Conservation (phyloP, 1,140 invertebrate species). For the Melanaphis sacchari region DNA sequence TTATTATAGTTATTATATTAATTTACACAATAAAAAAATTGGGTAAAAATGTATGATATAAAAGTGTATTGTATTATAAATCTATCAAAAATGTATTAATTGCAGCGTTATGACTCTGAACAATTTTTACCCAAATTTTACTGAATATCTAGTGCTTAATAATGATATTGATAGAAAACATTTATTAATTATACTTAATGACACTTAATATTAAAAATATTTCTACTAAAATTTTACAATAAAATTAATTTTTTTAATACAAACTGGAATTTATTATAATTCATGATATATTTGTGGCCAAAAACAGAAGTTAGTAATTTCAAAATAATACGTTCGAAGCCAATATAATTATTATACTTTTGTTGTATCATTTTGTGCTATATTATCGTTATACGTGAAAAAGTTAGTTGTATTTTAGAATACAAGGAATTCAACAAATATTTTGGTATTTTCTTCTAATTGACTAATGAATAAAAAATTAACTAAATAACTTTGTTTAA, state of each 20-base stretch:
- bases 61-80: not conserved
- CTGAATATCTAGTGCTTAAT: not conserved
- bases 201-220: not conserved
- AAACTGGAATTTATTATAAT: not conserved
- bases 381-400: not conserved
- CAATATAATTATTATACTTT: not conserved
- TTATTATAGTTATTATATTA: too few relatives aligned
- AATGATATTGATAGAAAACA: not conserved
- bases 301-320: not conserved
- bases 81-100: not conserved
- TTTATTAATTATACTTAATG: not conserved
- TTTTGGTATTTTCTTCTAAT: not conserved
- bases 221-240: not conserved
- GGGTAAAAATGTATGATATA: not conserved
- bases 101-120: not conserved
- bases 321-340: not conserved
- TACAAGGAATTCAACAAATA: not conserved
- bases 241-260: not conserved
- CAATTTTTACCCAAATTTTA: not conserved
- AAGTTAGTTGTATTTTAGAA: not conserved
- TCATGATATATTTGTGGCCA: not conserved
- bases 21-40: not conserved
- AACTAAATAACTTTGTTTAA: not conserved
- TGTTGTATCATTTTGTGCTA: not conserved
- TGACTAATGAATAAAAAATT: not conserved